phyloP scores from a whole-genome alignment of 2,797 vertebrate genomes.

The Danio jaintianensis region DNA sequence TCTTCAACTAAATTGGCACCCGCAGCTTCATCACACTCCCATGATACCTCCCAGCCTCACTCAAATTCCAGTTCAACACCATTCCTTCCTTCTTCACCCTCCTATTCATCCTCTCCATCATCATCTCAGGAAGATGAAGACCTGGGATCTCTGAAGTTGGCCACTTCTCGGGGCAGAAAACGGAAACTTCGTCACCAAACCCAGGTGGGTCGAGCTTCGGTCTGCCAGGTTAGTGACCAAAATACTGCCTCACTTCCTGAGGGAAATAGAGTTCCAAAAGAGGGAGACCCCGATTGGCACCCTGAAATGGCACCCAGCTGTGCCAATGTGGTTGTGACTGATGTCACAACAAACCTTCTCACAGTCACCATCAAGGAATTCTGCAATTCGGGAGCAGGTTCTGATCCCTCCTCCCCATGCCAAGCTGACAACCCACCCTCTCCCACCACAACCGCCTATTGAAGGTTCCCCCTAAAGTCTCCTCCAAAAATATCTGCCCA shows the following conservation, averaged over 20 bases:
- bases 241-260: constrained; percentile 75
- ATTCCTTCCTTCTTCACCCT: constrained; percentile 65
- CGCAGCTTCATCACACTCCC: constrained; percentile 52
- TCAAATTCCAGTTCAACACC: constrained; percentile 30
- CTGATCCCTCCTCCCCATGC: constrained; percentile 64
- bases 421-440: constrained; percentile 61
- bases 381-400: constrained; percentile 79
- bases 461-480: constrained; percentile 47
- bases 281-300: constrained; percentile 89
- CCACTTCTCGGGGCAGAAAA: constrained; percentile 69
- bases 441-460: constrained; percentile 55
- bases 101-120: constrained; percentile 81
- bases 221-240: constrained; percentile 65
- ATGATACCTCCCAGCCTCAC: constrained; percentile 52
- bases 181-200: constrained; percentile 64
- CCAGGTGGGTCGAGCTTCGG: constrained; percentile 54
- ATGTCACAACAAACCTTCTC: constrained; percentile 97
- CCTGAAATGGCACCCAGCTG: constrained; percentile 92
- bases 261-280: constrained; percentile 67
- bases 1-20: constrained; percentile 58
- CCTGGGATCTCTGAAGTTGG: constrained; percentile 71
- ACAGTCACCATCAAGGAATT: constrained; percentile 99
- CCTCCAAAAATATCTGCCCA: constrained; percentile 54
- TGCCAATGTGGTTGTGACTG: constrained; percentile 95
- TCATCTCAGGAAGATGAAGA: constrained; percentile 80